phyloP scores from a whole-genome alignment of 1,140 invertebrate genomes.

The Lanistes nyassanus region DNA sequence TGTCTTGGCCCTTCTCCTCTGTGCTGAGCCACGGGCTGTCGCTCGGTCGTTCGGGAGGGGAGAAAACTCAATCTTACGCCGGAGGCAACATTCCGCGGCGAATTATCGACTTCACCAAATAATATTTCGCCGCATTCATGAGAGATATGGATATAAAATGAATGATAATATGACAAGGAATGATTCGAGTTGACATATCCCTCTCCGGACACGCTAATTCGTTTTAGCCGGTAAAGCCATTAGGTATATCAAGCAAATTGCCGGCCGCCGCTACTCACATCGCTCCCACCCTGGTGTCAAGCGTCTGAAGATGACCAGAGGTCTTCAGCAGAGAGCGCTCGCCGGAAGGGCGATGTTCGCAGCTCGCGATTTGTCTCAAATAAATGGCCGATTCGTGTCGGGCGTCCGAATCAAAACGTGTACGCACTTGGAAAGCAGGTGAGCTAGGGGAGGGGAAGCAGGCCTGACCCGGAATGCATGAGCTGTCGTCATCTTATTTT shows the following conservation, averaged over 20 bases:
- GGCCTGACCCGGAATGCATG: too few relatives aligned
- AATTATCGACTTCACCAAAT: slow-evolving; percentile 33
- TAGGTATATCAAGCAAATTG: slow-evolving; percentile 29
- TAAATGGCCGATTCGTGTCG: too few relatives aligned
- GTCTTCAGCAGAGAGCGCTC: too few relatives aligned
- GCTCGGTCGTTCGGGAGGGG: background rate
- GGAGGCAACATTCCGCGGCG: slow-evolving; percentile 8
- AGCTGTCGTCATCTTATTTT: too few relatives aligned
- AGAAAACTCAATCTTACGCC: slow-evolving; percentile 31
- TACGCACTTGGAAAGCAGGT: too few relatives aligned
- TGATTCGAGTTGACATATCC: slow-evolving; percentile 30
- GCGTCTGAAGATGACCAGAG: background rate
- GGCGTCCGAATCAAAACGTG: too few relatives aligned
- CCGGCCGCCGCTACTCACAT: background rate
- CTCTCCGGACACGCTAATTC: slow-evolving; percentile 28
- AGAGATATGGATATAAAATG: slow-evolving; percentile 38
- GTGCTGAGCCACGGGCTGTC: background rate
- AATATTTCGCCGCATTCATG: slow-evolving; percentile 30
- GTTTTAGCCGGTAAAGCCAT: slow-evolving; percentile 28
- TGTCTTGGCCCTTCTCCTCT: background rate
- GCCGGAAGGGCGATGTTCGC: too few relatives aligned
- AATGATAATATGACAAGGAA: slow-evolving; percentile 28
- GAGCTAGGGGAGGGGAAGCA: too few relatives aligned
- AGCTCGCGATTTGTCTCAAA: too few relatives aligned
- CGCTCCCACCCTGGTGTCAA: slow-evolving; percentile 4